Conservation (phyloP, 2,113 vertebrate species). For the Lophotis ruficrista region DNA sequence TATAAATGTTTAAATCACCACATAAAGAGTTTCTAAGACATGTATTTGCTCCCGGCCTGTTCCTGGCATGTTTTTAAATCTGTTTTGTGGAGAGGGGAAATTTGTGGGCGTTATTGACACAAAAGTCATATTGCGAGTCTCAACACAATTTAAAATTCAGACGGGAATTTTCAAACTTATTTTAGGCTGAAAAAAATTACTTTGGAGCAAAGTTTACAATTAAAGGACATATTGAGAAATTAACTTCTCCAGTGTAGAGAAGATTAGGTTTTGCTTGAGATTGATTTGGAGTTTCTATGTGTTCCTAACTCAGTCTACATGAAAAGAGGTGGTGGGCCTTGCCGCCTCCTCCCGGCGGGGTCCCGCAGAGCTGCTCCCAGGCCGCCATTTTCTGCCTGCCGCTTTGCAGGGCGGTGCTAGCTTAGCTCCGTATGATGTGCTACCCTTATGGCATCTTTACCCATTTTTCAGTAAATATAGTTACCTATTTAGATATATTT, state of each 20-base stretch:
- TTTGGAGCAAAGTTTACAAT: background rate
- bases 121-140: background rate
- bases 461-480: background rate
- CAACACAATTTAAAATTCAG: background rate
- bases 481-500: background rate
- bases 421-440: background rate
- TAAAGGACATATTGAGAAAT: background rate
- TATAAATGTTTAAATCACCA: background rate
- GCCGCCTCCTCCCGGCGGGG: background rate
- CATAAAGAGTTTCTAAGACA: background rate
- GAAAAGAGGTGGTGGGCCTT: background rate
- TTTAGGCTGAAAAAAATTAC: background rate
- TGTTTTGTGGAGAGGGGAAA: background rate
- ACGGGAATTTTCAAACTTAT: background rate
- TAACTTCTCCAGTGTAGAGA: background rate
- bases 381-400: background rate
- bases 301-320: background rate
- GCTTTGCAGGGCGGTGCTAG: background rate
- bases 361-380: background rate
- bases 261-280: background rate
- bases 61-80: background rate
- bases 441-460: background rate
- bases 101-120: background rate
- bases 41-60: background rate
- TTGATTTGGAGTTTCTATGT: background rate